Base-by-base conservation (phyloP, 2,113 vertebrate species). In the Entelurus aequoreus region DNA sequence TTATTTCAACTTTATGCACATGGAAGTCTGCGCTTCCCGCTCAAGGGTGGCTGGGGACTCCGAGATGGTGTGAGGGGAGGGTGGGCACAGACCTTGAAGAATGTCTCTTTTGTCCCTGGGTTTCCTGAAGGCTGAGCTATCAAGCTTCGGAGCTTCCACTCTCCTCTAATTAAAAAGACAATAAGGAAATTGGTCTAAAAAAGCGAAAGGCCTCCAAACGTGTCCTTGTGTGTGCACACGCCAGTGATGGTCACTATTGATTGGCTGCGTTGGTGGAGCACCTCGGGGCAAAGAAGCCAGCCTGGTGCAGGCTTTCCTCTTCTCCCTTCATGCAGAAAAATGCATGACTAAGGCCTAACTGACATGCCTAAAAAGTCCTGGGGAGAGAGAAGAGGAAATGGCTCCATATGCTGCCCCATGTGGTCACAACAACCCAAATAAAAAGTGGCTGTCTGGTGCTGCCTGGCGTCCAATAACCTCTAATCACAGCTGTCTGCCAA, bases 1-100 rank as follows among this genome's bases (percentile, higher is more conserved):
- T 89, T 88, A 87, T 85, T 88, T 88, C 81, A 82, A 90, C 89
- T 88, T 85, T 90, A 86, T 86, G 86, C 82, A 87, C 82, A 79
- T 77, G 70, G 74, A 84, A 83, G 77, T 75, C 74, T 86, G 72
- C 62, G 74, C 79, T 80, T 81, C 66, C 69, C 74, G 84, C 80
- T 85, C 82, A 76, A 84, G 78, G 82, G 81, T 82, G 82, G 76
- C 71, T 71, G 83, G 84, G 82, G 84, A 84, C 71, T 77, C 16
- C 10, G 82, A 74, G 72, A 84, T 76, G 77, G 76, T 66, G 62
- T 67, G 71, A 77, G 69, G 69, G 78, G 77, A 72, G 80, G 77
- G 69, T 69, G 72, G 76, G 74, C 75, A 76, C 71, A 85, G 84
- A 88, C 85, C 85, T 89, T 87, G 86, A 88, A 80, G 87, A 85